Percentiles rank a stretch among this genome's conserved stretches.
Conservation (phyloP, 2,888 invertebrate genomes). For the Cryptocephalus moraei region DNA sequence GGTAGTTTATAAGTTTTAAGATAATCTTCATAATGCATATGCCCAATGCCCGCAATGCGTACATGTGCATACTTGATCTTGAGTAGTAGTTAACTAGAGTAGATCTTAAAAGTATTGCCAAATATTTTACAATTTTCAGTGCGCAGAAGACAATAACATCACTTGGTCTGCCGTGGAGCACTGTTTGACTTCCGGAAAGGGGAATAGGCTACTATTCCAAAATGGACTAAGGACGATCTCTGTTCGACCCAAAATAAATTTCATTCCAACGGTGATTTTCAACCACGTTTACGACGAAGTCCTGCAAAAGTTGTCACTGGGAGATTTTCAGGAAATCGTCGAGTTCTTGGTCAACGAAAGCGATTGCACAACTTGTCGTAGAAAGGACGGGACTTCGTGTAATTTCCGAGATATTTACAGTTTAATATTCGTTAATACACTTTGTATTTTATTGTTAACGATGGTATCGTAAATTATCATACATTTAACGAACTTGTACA, state of each 20-base stretch:
- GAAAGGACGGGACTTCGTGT: neutral
- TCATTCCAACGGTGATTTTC: conserved; percentile 38
- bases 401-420: too few relatives aligned
- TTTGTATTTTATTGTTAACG: too few relatives aligned
- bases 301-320: conserved; percentile 14
- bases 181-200: conserved; percentile 26
- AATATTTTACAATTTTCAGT: conserved; percentile 26
- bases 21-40: too few relatives aligned
- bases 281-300: conserved; percentile 27
- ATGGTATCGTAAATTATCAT: too few relatives aligned
- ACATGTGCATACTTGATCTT: too few relatives aligned
- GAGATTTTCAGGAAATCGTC: conserved; percentile 18
- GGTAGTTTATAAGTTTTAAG: too few relatives aligned
- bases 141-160: conserved; percentile 26
- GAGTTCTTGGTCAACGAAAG: conserved; percentile 12
- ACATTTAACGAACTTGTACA: too few relatives aligned
- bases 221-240: conserved; percentile 33
- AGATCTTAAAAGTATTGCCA: too few relatives aligned
- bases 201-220: conserved; percentile 30
- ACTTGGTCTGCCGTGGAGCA: conserved; percentile 19
- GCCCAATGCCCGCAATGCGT: too few relatives aligned
- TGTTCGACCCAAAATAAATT: conserved; percentile 26
- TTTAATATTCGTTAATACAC: too few relatives aligned
- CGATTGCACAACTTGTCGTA: conserved; percentile 9
- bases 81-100: too few relatives aligned